Base-by-base conservation (phyloP, 2,113 vertebrate species). In the Equus quagga region DNA sequence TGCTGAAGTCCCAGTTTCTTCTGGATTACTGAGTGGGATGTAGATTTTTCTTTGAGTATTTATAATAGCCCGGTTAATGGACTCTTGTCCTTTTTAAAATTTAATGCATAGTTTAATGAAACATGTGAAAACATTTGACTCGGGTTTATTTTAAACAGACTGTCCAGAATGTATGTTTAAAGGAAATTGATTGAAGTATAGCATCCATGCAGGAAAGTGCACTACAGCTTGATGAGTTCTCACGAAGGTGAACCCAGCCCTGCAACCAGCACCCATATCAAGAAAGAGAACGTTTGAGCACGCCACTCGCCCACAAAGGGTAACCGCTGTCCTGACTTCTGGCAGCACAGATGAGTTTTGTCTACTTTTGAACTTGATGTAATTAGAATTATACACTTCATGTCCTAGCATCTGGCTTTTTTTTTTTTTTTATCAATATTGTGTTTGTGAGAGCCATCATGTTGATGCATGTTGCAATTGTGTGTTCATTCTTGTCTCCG, bases 41-140 rank as follows among this genome's bases (percentile, higher is more conserved):
- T 97, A 58, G 86, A 72, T 92, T 96, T 94, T 86, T 85, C 98
- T 98, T 98, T 98, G 91, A 98, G 97, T 98, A 92, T 97, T 84
- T 98, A 78, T 62, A n/a, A 31, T 0, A 3, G 49, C 75, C 44
- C 0, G 1, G 2, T 85, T 88, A 70, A 72, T 56, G 92, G 83
- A 79, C 72, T 65, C 85, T 67, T 44, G 18, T 12, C 41, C 58
- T 92, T 76, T 80, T 93, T 78, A 9, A 31, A 73, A 92, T n/a
- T n/a, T n/a, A n/a, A 89, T 51, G 7, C 31, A 44, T 73, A 70
- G 17, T 58, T 91, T 81, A 41, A 36, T 44, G 80, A 76, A 92
- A 93, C 21, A 56, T 44, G 26, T 15, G 33, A 96, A 81, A 91
- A 41, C 9, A 33, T 67, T 92, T 84, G 51, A 67, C 44, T 33